Base-by-base conservation (phyloP, 2,888 invertebrate species). In the Caenorhabditis doughertyi region DNA sequence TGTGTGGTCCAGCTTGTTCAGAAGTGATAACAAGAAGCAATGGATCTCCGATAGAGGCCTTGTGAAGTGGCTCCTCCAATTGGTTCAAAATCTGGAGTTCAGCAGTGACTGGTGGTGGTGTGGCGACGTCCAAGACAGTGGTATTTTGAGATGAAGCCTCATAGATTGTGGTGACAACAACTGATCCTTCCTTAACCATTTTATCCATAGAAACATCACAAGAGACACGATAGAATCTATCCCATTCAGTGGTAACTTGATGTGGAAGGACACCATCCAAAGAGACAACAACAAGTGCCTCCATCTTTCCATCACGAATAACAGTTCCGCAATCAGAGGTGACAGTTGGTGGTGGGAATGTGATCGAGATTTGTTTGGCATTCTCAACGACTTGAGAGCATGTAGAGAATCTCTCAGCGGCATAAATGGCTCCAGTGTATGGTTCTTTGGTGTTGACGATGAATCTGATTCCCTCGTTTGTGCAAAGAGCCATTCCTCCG, bases 401-500 rank as follows among this genome's bases (percentile, higher is more conserved):
- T 29, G 90, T 91, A 32, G 90, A 87, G 88, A 92, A 92, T 64
- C 92, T 84, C 80, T 92, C 92, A 27, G 92, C 92, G 29, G 92
- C 92, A 81, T 92, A 92, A 65, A 92, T 92, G 76, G 92, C 92
- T 56, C 92, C 92, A 23, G 92, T 92, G 88, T 92, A 92, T 13
- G 92, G 92, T 60, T 92, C 92, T 81, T 92, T 92, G 73, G 92
- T 92, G 87, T 92, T 92, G 74, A 92, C 91, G 77, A 92, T 92
- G 88, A 92, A 92, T 11, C 91, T 87, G 74, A 92, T 92, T 74
- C 92, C 92, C 58, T 92, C 92, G 84, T 92, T 92, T 32, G 92
- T 92, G 84, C 92, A 92, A 55, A 92, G 84, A 25, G 92, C 92
- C 92, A 92, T 92, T 65, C 92, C 92, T 35, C 92, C 92, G 83